Evolutionary conservation across 1,140 invertebrate species (phyloP), one percentile per base, ranked within the genome.

Genomic region (Goniozus legneri): DNA sequence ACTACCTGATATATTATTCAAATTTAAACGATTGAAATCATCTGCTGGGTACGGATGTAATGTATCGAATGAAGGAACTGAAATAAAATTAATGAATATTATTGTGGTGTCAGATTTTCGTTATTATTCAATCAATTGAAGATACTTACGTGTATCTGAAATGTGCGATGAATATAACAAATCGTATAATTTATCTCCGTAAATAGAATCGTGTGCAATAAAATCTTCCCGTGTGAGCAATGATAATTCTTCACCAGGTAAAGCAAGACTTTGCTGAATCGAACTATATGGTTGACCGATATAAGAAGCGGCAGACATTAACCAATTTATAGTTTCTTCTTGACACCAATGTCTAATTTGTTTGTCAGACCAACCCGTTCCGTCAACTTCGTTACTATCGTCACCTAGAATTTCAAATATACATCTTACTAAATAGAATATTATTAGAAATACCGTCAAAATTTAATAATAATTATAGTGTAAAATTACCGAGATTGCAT

Each of bases 251-350:
- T 70, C 56, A 3, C 80, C 80, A 1, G 73, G 59, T 6, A 81
- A 61, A 1, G 63, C 65, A 16, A 74, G 59, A 58, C 74, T 67
- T 60, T 79, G 64, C 64, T 79, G 67, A 59, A 77, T 65, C 49
- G 75, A 47, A 62, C 74, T 56, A 69, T 79, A 69, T 41, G 70
- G 60, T 62, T 76, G 52, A 52, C 78, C 65, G 56, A 73, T 54
- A 36, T 61, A 54, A 39, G 74, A 54, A 10, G 67, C 75, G 1
- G 77, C 75, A 21, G 74, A 77, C 44, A 78, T 70, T 18, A 81
- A 53, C 80, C 80, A 82, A 37, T 74, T 73, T 36, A 77, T 73
- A n/a, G 80, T 80, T 52, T 81, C 79, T 15, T 79, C 76, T 38
- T 77, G 75, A 47, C 60, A 76, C 80, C 80, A 82, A 13, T 77